Base-by-base conservation (phyloP, 2,797 vertebrate genomes). In the Gallinago stenura region DNA sequence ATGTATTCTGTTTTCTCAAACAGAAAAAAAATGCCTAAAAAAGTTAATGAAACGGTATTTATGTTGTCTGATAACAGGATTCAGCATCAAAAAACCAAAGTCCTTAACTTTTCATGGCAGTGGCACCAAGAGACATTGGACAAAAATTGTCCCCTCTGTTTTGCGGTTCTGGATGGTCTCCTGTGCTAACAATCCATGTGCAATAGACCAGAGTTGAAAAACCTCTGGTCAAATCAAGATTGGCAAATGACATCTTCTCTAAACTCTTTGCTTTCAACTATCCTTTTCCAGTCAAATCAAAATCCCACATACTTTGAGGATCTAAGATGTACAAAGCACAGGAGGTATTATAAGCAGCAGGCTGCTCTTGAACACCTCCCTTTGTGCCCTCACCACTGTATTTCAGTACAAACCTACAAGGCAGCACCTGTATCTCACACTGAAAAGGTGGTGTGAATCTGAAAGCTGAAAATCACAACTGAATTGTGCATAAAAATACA, bases 111-210 rank as follows among this genome's bases (percentile, higher is more conserved):
- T 79, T 76, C 68, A 75, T 1, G 60, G 39, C 31, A 70, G 57
- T 16, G 20, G 83, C 61, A 65, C 10, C 26, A 57, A 62, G 43
- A 84, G 12, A 68, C 28, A 41, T 15, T 18, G 20, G 39, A 77
- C n/a, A 87, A 72, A 91, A 89, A 70, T 13, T 26, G 33, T 15
- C 5, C 21, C 14, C 10, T 26, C 39, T 68, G 14, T 69, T 94
- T 71, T 0, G 0, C 4, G 13, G 21, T 11, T 88, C 50, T 0
- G 0, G 45, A 25, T 15, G 3, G 7, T 56, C 25, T 85, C 46
- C 35, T 26, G 31, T 26, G 20, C 22, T 46, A 64, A 50, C 18
- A 58, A 26, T 9, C 18, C 3, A 1, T 39, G 4, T 56, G 28
- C 50, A 53, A 46, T 22, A 22, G 45, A 46, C 45, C 10, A 46